Evolutionary conservation across 1,140 invertebrate species (phyloP).

Genomic region (Holotrichia oblita): DNA sequence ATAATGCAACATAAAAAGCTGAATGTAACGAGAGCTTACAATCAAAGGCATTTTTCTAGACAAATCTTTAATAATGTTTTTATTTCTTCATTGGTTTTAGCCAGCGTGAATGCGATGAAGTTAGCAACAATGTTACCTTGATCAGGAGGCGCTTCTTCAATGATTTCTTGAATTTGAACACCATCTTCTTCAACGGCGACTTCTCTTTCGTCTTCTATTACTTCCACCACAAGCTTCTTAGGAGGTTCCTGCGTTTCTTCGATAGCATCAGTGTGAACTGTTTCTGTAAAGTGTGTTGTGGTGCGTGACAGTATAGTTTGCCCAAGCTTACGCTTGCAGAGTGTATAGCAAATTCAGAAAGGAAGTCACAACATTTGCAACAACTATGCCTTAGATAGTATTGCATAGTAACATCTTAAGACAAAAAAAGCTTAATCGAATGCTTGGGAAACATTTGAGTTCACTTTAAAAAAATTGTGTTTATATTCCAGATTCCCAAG

Average conservation of each 20-base stretch:
- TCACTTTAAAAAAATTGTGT: too few relatives aligned
- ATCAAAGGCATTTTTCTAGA: too few relatives aligned
- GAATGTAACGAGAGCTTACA: neutral
- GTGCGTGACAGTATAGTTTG: constrained; percentile 37
- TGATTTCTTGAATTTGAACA: constrained; percentile 49
- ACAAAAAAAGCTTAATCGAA: neutral
- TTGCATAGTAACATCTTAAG: neutral
- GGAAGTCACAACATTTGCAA: neutral
- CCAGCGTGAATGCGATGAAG: neutral
- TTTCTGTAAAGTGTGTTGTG: constrained; percentile 58
- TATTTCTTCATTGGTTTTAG: too few relatives aligned
- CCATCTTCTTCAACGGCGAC: constrained; percentile 43
- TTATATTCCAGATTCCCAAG: too few relatives aligned
- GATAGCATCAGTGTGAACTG: constrained; percentile 58
- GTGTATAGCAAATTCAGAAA: neutral
- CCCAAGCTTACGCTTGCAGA: neutral
- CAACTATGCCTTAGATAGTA: neutral
- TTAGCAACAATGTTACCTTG: constrained; percentile 18
- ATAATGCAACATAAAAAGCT: constrained; percentile 10
- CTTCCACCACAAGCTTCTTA: constrained; percentile 61
- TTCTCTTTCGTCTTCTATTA: constrained; percentile 58
- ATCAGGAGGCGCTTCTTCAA: constrained; percentile 39
- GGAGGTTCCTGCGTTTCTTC: constrained; percentile 56
- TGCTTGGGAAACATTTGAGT: neutral
- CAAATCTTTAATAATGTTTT: too few relatives aligned